phyloP scores from a whole-genome alignment of 2,113 vertebrate species.

The Dicaeum eximium region DNA sequence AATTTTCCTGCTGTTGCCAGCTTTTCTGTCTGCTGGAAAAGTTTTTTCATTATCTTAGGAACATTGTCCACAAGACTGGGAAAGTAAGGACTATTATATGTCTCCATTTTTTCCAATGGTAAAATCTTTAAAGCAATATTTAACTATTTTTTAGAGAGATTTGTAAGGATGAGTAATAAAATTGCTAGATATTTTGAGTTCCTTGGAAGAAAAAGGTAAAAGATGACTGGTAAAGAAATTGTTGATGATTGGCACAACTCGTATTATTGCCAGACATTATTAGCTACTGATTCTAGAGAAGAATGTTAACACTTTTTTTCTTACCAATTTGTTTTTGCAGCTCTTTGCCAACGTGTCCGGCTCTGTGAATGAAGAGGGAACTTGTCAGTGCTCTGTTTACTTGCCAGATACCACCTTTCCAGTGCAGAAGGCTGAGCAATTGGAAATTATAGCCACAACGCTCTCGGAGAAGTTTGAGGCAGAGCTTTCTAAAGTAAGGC shows the following conservation, averaged over 20 bases:
- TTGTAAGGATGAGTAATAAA: neutral
- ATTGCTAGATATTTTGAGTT: neutral
- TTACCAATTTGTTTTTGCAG: constrained; percentile 43
- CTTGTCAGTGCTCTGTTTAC: constrained; percentile 69
- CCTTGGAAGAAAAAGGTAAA: neutral
- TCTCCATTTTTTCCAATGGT: neutral
- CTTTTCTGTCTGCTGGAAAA: neutral
- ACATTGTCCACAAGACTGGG: neutral
- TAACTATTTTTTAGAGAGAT: neutral
- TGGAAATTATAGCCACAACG: constrained; percentile 35
- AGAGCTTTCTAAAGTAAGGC: constrained; percentile 75
- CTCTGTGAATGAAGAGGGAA: constrained; percentile 44
- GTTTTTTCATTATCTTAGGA: neutral
- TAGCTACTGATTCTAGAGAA: neutral
- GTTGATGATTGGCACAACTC: neutral
- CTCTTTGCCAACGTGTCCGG: constrained; percentile 60
- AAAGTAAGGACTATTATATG: neutral
- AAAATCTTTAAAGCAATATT: neutral
- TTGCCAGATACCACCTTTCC: constrained; percentile 72
- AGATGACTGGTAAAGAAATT: neutral
- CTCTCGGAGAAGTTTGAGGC: constrained; percentile 61
- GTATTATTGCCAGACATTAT: neutral
- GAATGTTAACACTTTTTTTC: neutral
- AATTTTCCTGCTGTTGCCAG: neutral
- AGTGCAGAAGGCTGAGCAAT: constrained; percentile 61